phyloP scores from a whole-genome alignment of 2,113 vertebrate genomes.

The Trachemys scripta region DNA sequence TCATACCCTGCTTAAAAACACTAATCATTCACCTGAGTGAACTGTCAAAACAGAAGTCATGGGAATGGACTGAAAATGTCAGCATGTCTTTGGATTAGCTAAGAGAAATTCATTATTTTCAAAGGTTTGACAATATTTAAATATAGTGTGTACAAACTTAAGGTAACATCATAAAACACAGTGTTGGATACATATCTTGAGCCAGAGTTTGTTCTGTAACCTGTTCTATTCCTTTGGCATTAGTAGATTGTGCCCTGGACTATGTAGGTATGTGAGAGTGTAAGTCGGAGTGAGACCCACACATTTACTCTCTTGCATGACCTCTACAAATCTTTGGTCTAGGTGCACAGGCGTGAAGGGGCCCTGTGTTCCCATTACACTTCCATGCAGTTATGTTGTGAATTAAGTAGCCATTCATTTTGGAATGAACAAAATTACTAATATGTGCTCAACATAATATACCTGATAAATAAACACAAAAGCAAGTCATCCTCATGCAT shows the following conservation, averaged over 20 bases:
- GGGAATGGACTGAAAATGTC: slow-evolving; percentile 12
- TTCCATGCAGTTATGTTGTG: background rate
- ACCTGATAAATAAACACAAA: background rate
- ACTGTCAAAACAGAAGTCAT: slow-evolving; percentile 11
- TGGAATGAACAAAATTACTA: background rate
- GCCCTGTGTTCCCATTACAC: background rate
- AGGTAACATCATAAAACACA: fast-evolving
- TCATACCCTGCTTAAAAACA: background rate
- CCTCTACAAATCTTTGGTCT: background rate
- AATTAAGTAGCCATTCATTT: background rate
- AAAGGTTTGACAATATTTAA: background rate
- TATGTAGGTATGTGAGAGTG: background rate
- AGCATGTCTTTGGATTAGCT: background rate
- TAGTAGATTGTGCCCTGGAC: background rate
- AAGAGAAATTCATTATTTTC: background rate
- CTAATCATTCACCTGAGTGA: slow-evolving; percentile 8
- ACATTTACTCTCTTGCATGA: background rate
- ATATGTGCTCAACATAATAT: background rate
- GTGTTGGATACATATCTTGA: background rate
- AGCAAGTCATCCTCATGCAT: background rate
- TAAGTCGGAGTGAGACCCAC: background rate
- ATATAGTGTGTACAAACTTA: background rate
- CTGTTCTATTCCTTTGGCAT: background rate
- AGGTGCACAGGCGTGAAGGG: background rate
- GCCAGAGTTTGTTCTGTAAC: background rate